Percentiles rank a stretch among this genome's conserved stretches.
Conservation (phyloP, 2,113 vertebrate genomes). For the Podarcis muralis region DNA sequence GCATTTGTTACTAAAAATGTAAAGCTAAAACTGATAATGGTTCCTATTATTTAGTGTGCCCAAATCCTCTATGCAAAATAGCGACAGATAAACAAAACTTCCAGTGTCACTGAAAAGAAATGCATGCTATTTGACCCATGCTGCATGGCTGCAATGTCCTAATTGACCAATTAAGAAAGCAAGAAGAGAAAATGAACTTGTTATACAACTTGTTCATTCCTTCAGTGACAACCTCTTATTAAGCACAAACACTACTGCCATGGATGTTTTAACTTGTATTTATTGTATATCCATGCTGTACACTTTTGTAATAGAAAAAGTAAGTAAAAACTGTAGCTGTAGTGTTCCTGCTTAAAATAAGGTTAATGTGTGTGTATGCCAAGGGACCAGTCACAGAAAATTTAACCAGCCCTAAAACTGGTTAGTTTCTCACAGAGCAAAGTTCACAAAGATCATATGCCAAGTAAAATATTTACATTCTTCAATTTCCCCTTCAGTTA, state of each 20-base stretch:
- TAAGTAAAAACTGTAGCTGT: neutral
- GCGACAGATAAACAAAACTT: too few species aligned
- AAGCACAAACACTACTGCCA: neutral
- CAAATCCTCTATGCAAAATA: neutral
- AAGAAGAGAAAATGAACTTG: neutral
- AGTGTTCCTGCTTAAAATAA: too few species aligned
- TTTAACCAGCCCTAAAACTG: neutral
- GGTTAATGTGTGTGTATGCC: neutral
- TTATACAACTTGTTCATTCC: neutral
- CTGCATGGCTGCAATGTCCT: too few species aligned
- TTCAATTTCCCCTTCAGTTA: neutral
- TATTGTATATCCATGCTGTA: neutral
- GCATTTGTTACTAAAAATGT: neutral
- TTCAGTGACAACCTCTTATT: neutral
- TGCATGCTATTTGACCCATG: neutral
- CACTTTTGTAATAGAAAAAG: neutral
- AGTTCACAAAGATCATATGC: neutral
- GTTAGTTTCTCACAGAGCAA: neutral
- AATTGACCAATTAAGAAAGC: neutral
- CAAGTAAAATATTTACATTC: conserved; percentile 14
- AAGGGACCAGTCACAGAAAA: neutral
- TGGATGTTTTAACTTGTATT: neutral
- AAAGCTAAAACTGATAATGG: neutral
- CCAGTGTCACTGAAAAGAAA: neutral
- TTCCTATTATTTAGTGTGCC: neutral